phyloP scores from a whole-genome alignment of 2,888 invertebrate genomes.

The Andrena praecox region DNA sequence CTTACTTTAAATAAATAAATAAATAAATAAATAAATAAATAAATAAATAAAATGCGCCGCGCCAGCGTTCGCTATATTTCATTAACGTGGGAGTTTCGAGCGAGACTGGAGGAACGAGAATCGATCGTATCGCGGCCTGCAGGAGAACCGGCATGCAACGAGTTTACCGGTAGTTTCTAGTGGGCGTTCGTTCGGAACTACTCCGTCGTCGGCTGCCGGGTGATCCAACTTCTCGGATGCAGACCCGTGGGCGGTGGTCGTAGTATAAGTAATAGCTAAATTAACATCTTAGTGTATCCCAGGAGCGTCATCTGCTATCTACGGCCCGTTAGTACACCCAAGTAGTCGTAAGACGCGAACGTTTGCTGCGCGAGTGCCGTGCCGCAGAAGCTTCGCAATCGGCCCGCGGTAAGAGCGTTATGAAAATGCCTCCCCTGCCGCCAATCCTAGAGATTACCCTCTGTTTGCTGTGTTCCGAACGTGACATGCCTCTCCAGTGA shows the following conservation, averaged over 20 bases:
- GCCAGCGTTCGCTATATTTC: constrained; percentile 22
- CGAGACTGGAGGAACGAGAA: constrained; percentile 15
- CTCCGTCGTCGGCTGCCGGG: constrained; percentile 50
- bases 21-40: too few species aligned
- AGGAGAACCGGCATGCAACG: constrained; percentile 49
- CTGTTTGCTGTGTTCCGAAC: neutral
- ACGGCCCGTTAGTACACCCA: constrained; percentile 70
- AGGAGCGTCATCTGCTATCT: constrained; percentile 83
- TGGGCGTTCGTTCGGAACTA: constrained; percentile 61
- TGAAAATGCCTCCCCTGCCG: constrained; percentile 53
- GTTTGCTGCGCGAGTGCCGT: constrained; percentile 17
- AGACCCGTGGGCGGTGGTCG: constrained; percentile 70
- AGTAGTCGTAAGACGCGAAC: constrained; percentile 60
- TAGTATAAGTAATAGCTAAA: constrained; percentile 83
- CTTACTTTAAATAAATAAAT: too few species aligned
- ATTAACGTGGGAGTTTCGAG: constrained; percentile 30
- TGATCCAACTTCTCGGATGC: constrained; percentile 71
- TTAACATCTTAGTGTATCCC: constrained; percentile 83
- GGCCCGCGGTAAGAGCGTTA: constrained; percentile 32
- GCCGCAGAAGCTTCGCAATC: neutral
- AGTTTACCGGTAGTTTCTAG: constrained; percentile 54
- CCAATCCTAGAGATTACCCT: neutral
- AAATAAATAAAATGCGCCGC: constrained; percentile 25
- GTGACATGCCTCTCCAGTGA: constrained; percentile 17
- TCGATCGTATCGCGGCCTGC: constrained; percentile 50